Conservation (phyloP, 2,888 invertebrate species). For the Omphaloscelis lunosa region DNA sequence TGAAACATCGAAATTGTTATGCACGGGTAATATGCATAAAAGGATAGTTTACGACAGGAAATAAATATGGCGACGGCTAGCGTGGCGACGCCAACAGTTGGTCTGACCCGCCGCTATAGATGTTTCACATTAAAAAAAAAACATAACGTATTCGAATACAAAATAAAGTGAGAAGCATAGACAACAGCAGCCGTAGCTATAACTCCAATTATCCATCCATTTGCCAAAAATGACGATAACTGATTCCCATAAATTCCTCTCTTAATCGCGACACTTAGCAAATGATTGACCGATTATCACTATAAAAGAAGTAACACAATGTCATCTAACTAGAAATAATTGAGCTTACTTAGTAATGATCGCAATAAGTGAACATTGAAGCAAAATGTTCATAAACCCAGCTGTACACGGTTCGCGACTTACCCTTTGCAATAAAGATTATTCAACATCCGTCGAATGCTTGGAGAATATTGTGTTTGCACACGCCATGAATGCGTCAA, state of each 20-base stretch:
- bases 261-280: background rate
- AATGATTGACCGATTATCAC: slow-evolving; percentile 1
- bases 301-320: slow-evolving; percentile 2
- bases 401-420: slow-evolving; percentile 13
- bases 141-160: background rate
- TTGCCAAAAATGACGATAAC: background rate
- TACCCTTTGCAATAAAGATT: slow-evolving; percentile 31
- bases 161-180: background rate
- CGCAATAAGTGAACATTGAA: slow-evolving; percentile 4
- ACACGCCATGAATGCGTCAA: slow-evolving; percentile 31
- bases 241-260: background rate
- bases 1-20: no score
- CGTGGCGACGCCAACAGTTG: no score
- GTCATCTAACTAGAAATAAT: slow-evolving; percentile 6
- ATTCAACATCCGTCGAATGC: slow-evolving; percentile 14
- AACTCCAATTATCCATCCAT: background rate
- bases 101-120: no score
- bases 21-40: no score
- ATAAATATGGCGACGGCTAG: no score
- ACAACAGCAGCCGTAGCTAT: background rate
- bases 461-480: slow-evolving; percentile 35
- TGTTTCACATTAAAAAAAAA: background rate
- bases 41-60: no score
- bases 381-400: background rate
- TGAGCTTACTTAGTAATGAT: background rate